Evolutionary conservation across 2,888 invertebrate genomes (phyloP), one percentile per base, ranked within the genome.

Genomic region (Caenorhabditis sp.): DNA sequence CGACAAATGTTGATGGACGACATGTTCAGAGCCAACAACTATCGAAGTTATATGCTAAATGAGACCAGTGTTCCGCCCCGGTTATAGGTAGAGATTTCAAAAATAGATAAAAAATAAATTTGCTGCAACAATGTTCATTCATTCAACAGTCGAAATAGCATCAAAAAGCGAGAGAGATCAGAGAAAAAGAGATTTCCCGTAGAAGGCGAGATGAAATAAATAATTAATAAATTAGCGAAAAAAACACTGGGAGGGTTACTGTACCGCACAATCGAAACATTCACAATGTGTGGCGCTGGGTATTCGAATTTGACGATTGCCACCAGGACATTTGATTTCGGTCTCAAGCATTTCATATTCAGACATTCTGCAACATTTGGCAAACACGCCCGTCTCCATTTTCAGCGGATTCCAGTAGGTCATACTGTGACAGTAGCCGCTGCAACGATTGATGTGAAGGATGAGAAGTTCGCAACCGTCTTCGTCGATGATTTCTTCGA

Each of bases 381-480:
- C 81, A 26, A 75, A 69, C n/a, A 79, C 70, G 10, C 69, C 65
- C 24, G 59, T 66, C 53, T 73, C 73, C 36, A 70, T 72, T 8
- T 77, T 80, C 10, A 80, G 51, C 19, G 81, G 82, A 58, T 82
- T 80, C 12, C 81, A 77, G 59, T 79, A 84, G 10, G 84, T 81
- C 51, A 83, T 70, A 21, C 82, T 82, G 31, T 77, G 65, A 64
- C 84, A 84, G 58, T 77, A 79, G 19, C 84, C 84, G 62, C 74
- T 74, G 69, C 84, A 84, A 61, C 79, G 67, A 61, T 84, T 83
- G 51, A 84, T 82, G 60, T 77, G 75, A 36, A 84, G 79, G 19
- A 81, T 82, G 60, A 84, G 74, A 58, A 84, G 72, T 55, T 84
- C 84, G 55, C 84, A 84, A 21, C 81, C 82, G 43, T 76, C 75